These are phyloP conservation scores for Napeogenes inachia DNA, from an alignment of 2,888 invertebrate genomes.

Conservation along the genomic window DNA sequence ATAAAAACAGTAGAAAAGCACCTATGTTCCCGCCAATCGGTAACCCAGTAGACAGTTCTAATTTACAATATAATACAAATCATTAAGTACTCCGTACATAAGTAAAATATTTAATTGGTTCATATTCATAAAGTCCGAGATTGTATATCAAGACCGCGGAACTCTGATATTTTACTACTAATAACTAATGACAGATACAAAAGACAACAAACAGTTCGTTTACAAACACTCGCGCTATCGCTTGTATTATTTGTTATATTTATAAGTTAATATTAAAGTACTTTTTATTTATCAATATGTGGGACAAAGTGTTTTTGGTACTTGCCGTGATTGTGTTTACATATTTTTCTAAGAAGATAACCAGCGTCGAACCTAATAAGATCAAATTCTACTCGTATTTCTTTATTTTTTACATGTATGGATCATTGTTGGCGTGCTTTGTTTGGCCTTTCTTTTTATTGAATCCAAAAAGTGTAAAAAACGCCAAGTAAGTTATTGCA, in stretches of 20 bases:
- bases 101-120: not conserved
- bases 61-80: too few species aligned
- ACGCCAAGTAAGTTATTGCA: slow-evolving; percentile 57
- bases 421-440: slow-evolving; percentile 38
- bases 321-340: slow-evolving; percentile 39
- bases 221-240: slow-evolving; percentile 18
- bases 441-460: slow-evolving; percentile 56
- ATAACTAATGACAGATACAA: slow-evolving; percentile 1
- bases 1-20: too few species aligned
- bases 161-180: slow-evolving; percentile 16
- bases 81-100: too few species aligned
- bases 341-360: slow-evolving; percentile 48
- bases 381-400: slow-evolving; percentile 52
- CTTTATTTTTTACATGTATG: slow-evolving; percentile 43
- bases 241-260: slow-evolving; percentile 33
- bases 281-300: slow-evolving; percentile 41
- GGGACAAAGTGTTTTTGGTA: slow-evolving; percentile 44
- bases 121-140: not conserved
- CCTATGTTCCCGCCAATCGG: too few species aligned
- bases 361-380: slow-evolving; percentile 45
- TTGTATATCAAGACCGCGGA: slow-evolving; percentile 4
- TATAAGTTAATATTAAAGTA: not conserved
- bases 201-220: slow-evolving; percentile 18
- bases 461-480: slow-evolving; percentile 54
- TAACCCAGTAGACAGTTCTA: too few species aligned